These are phyloP conservation scores for Molothrus aeneus DNA, from an alignment of 2,797 vertebrate species.

Conservation along the genomic window DNA sequence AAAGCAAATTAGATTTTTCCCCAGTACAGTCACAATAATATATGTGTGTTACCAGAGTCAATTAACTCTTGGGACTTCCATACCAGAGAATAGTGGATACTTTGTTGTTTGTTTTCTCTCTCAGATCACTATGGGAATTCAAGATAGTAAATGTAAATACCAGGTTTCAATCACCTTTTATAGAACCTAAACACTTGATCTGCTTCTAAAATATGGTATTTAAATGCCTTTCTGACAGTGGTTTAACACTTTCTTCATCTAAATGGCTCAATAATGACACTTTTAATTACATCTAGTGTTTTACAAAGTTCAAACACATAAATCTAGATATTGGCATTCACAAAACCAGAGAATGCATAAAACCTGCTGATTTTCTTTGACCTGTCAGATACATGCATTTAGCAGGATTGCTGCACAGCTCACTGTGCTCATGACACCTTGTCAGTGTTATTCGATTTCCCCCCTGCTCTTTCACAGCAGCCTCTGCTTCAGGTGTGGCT, in stretches of 20 bases:
- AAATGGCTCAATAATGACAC: background rate
- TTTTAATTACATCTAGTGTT: background rate
- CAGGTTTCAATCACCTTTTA: background rate
- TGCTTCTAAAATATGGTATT: background rate
- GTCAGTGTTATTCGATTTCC: background rate
- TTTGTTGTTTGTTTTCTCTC: background rate
- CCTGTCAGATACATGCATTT: background rate
- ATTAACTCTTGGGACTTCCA: background rate
- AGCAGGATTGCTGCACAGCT: background rate
- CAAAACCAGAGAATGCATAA: background rate
- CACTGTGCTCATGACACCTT: background rate
- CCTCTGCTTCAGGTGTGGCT: background rate
- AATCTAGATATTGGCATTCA: background rate
- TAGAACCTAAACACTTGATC: background rate
- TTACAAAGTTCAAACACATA: background rate
- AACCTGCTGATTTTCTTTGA: background rate
- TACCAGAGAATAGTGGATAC: background rate
- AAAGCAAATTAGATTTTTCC: background rate
- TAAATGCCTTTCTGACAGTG: background rate
- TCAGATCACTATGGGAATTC: background rate
- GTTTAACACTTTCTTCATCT: background rate
- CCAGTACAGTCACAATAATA: background rate
- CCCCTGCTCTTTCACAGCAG: background rate
- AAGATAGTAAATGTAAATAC: background rate
- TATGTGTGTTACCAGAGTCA: background rate